These are phyloP conservation scores for Polia nebulosa DNA, from an alignment of 2,888 invertebrate species.

Conservation along the genomic window DNA sequence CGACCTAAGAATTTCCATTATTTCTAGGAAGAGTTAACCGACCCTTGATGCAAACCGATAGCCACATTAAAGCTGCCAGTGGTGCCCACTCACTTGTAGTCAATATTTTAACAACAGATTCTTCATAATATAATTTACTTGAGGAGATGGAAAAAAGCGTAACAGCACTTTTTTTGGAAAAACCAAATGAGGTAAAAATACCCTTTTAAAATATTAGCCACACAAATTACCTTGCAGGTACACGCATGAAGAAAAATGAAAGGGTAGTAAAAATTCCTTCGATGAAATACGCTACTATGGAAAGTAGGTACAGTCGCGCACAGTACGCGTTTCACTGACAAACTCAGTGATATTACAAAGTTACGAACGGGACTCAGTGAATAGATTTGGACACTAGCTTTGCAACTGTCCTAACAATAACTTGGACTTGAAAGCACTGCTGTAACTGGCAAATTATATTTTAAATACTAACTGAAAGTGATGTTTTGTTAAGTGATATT, in stretches of 20 bases:
- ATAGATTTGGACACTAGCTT: constrained; percentile 49
- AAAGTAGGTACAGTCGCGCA: constrained; percentile 19
- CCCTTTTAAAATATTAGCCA: constrained; percentile 36
- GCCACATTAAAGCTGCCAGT: too few species aligned
- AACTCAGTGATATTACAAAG: constrained; percentile 42
- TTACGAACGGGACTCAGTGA: constrained; percentile 44
- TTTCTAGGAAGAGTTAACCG: too few species aligned
- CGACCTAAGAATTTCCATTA: too few species aligned
- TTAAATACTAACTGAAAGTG: constrained; percentile 28
- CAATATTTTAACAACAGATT: background rate
- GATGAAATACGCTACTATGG: constrained; percentile 13
- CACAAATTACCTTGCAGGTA: constrained; percentile 24
- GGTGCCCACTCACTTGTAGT: too few species aligned
- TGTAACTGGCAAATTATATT: constrained; percentile 49
- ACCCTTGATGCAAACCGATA: too few species aligned
- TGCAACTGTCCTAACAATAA: constrained; percentile 62
- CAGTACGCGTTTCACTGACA: constrained; percentile 39
- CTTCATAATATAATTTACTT: background rate
- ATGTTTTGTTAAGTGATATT: constrained; percentile 3
- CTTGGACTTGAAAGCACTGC: constrained; percentile 28
- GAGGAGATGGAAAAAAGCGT: background rate
- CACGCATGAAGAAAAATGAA: constrained; percentile 32
- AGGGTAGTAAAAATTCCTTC: constrained; percentile 42
- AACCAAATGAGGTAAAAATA: constrained; percentile 2
- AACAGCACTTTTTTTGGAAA: background rate